Conservation (phyloP, 2,888 invertebrate species). For the Ariolimax columbianus region DNA sequence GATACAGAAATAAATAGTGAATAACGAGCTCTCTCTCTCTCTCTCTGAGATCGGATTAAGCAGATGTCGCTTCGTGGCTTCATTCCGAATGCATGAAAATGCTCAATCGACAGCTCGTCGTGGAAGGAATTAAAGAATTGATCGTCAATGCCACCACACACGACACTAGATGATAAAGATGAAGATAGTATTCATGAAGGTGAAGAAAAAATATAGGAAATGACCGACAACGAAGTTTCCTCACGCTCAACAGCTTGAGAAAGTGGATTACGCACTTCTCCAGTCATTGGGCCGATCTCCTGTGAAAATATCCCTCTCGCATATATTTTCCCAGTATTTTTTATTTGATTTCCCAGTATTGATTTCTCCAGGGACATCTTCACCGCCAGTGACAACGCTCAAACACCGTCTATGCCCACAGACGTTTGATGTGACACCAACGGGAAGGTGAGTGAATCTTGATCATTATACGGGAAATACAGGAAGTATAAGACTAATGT, state of each 20-base stretch:
- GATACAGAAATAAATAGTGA: too few relatives aligned
- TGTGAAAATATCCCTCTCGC: background rate
- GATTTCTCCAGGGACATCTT: conserved; percentile 15
- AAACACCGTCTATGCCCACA: background rate
- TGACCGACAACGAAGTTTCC: background rate
- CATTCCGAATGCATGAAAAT: too few relatives aligned
- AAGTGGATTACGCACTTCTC: conserved; percentile 8
- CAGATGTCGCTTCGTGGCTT: too few relatives aligned
- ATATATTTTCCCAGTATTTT: background rate
- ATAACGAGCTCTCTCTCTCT: too few relatives aligned
- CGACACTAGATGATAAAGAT: background rate
- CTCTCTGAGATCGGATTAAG: too few relatives aligned
- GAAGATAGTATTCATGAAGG: background rate
- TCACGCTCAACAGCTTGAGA: background rate
- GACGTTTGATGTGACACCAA: background rate
- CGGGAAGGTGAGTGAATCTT: background rate
- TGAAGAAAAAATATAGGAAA: background rate
- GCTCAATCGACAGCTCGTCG: too few relatives aligned
- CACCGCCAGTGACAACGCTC: background rate
- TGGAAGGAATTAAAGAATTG: too few relatives aligned
- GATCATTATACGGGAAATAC: too few relatives aligned
- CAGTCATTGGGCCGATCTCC: background rate
- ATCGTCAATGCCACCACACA: background rate
- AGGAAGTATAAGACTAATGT: too few relatives aligned
- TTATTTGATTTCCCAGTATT: conserved; percentile 8